A percentile compares a stretch with the other conserved stretches of the same genome.
Evolutionary conservation across 2,113 vertebrate species (phyloP).

Genomic region (Oxyruncus cristatus): DNA sequence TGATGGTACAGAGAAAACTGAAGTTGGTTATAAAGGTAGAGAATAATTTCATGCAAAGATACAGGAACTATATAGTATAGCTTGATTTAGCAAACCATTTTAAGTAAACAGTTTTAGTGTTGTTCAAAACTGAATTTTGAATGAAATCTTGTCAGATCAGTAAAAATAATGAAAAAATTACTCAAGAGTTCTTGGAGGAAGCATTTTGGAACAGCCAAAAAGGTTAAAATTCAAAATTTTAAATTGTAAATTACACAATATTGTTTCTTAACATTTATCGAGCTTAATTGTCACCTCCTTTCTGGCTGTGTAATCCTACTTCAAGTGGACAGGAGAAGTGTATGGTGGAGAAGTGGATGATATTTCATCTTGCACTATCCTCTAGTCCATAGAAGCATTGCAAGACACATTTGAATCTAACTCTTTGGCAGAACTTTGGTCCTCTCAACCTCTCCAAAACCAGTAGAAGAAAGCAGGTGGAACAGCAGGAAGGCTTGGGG

Average conservation of each 20-base stretch:
- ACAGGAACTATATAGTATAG: neutral
- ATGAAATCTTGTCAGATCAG: neutral
- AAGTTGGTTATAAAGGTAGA: neutral
- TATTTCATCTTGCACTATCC: neutral
- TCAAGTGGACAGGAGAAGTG: neutral
- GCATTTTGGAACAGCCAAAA: neutral
- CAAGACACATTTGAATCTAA: neutral
- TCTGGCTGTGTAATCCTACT: neutral
- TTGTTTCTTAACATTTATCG: neutral
- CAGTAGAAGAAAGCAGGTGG: neutral
- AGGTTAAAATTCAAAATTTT: neutral
- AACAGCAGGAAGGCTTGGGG: neutral
- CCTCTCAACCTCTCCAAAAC: neutral
- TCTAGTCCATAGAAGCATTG: neutral
- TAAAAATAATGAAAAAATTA: neutral
- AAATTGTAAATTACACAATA: neutral
- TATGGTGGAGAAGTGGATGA: neutral
- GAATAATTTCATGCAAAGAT: neutral
- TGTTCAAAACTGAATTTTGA: neutral
- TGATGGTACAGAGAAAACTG: neutral
- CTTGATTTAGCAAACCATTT: neutral
- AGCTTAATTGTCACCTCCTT: neutral
- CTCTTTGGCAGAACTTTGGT: neutral
- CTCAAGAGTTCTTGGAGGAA: neutral
- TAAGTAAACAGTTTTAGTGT: neutral